These are phyloP conservation scores for Clupea harengus DNA, from an alignment of 2,113 vertebrate species.

Conservation along the genomic window DNA sequence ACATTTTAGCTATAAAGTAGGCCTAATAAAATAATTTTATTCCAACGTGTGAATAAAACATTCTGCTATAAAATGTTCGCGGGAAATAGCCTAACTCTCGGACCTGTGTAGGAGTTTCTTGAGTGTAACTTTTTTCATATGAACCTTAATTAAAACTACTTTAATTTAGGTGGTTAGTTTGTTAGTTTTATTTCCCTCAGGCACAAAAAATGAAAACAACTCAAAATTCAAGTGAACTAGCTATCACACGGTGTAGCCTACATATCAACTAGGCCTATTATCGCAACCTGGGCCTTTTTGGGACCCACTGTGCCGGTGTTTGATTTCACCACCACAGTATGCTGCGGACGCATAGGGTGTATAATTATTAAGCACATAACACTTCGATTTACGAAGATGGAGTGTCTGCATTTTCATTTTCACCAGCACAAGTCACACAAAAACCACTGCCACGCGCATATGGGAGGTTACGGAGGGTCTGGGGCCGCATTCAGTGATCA, in stretches of 20 bases:
- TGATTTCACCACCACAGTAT: background rate
- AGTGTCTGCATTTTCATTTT: conserved; percentile 3
- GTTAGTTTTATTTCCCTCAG: background rate
- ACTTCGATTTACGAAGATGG: background rate
- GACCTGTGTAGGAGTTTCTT: background rate
- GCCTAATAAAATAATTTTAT: background rate
- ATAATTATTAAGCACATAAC: background rate
- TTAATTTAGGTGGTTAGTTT: background rate
- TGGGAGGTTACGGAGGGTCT: conserved; percentile 63
- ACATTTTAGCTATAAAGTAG: background rate
- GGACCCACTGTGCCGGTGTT: background rate
- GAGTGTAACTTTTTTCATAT: background rate
- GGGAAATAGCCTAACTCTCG: background rate
- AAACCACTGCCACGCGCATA: conserved; percentile 36
- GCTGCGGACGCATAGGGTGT: background rate
- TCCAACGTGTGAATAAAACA: background rate
- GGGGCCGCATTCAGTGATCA: conserved; percentile 71
- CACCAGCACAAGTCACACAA: background rate
- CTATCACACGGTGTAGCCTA: too few species aligned
- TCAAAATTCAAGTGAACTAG: too few species aligned
- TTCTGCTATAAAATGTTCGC: background rate
- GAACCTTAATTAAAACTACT: too few species aligned
- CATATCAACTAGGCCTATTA: too few species aligned
- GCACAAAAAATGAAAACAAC: background rate
- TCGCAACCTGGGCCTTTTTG: too few species aligned